Conservation (phyloP, 2,888 invertebrate genomes). For the Omphaloscelis lunosa region DNA sequence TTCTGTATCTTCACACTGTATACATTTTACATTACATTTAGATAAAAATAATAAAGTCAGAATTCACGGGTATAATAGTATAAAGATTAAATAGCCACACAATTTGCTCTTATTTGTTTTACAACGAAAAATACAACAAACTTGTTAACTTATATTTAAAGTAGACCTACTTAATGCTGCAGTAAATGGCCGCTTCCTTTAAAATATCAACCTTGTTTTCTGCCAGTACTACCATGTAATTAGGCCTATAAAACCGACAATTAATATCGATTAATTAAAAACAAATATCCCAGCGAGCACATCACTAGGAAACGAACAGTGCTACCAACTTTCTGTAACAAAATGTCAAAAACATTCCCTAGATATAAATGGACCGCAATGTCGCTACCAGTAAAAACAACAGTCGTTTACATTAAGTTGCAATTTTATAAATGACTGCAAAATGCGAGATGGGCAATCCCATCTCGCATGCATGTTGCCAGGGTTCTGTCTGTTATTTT, state of each 20-base stretch:
- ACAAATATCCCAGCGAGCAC: constrained; percentile 47
- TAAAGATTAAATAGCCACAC: neutral
- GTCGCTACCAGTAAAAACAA: constrained; percentile 68
- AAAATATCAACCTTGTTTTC: constrained; percentile 38
- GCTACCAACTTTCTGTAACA: constrained; percentile 51
- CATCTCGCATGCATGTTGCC: fast-evolving
- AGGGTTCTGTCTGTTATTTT: constrained; percentile 46
- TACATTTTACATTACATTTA: neutral
- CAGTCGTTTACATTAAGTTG: constrained; percentile 81
- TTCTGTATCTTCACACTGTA: neutral
- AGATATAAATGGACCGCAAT: constrained; percentile 67
- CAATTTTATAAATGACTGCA: constrained; percentile 76
- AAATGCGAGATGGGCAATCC: constrained; percentile 11
- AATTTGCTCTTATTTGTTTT: constrained; percentile 11
- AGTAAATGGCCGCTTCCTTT: constrained; percentile 14
- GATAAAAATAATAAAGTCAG: neutral
- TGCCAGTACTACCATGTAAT: constrained; percentile 44
- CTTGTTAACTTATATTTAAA: constrained; percentile 23
- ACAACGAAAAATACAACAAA: constrained; percentile 19
- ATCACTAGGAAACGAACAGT: constrained; percentile 49
- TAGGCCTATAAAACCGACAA: constrained; percentile 48
- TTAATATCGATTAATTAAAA: constrained; percentile 64
- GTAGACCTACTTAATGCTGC: constrained; percentile 5
- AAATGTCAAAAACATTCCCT: constrained; percentile 71
- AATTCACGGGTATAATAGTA: neutral